Evolutionary conservation across 1,140 invertebrate species (phyloP).

Genomic region (Anoplolepis gracilipes): DNA sequence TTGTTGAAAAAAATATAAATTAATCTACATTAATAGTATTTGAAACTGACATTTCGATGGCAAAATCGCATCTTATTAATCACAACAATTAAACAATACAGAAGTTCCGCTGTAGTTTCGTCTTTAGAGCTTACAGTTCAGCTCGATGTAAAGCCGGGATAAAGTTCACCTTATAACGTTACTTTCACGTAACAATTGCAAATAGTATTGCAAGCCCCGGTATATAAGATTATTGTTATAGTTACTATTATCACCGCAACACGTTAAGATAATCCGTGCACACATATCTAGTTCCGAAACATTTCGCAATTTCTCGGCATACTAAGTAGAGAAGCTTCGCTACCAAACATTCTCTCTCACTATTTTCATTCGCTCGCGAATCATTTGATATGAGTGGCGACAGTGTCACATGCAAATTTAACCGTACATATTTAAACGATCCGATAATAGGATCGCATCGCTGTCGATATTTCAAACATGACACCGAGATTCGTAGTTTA

Average conservation of each 20-base stretch:
- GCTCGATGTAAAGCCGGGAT: constrained; percentile 33
- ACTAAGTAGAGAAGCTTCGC: constrained; percentile 27
- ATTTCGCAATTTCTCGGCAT: constrained; percentile 6
- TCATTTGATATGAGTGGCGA: neutral
- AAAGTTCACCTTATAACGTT: constrained; percentile 44
- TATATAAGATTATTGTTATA: constrained; percentile 50
- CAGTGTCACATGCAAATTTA: constrained; percentile 9
- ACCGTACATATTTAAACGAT: neutral
- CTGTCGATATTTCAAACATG: constrained; percentile 2
- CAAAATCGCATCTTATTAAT: constrained; percentile 25
- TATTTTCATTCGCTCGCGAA: neutral
- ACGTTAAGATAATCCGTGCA: constrained; percentile 52
- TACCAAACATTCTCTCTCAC: neutral
- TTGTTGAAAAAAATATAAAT: neutral
- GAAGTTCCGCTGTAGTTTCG: constrained; percentile 24
- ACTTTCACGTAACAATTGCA: constrained; percentile 44
- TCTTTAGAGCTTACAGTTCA: constrained; percentile 22
- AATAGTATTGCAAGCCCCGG: constrained; percentile 7
- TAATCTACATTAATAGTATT: no score
- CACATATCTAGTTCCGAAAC: constrained; percentile 30
- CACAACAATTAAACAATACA: constrained; percentile 26
- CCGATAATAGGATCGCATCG: neutral
- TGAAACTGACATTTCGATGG: neutral
- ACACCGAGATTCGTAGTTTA: constrained; percentile 16
- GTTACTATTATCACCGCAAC: constrained; percentile 50